Evolutionary conservation across 2,888 invertebrate genomes (phyloP), one percentile per base, ranked within the genome.

Genomic region (Drepana falcataria): DNA sequence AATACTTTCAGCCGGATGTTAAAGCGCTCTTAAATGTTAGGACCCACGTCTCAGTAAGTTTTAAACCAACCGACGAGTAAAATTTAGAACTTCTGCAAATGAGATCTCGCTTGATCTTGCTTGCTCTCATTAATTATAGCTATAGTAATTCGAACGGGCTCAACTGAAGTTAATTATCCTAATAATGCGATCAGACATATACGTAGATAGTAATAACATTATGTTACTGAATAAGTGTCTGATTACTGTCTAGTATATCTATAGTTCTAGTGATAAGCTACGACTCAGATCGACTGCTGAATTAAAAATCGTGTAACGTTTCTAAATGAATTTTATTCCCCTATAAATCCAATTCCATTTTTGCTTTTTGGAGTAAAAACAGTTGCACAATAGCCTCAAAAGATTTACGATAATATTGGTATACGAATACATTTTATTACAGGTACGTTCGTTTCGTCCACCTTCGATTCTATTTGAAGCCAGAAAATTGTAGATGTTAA

Each of bases 351-450:
- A n/a, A 35, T 35, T 35, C 64, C 58, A 64, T 69, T 71, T 71
- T 65, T 55, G 64, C 64, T 55, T 60, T 57, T 57, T 55, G 59
- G 69, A 72, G 76, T 83, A 81, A 75, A 83, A 79, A 77, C 73
- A 70, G 65, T 64, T 71, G 72, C 70, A 76, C 72, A 68, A 68
- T 68, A 69, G 71, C 67, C 67, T 65, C 63, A 66, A 76, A 78
- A 81, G 81, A 83, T 85, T 84, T 82, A 83, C 79, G 80, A 21
- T 21, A 21, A 78, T 69, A 74, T 68, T 73, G 74, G 40, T 40
- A 49, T 49, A 37, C 21, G 65, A 73, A 72, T 78, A 78, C 72
- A 71, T 81, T 81, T 84, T 80, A 83, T 83, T 81, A 78, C 1
- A 21, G 21, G 21, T 76, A 76, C 79, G 79, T 79, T 80, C 79